Evolutionary conservation across 2,888 invertebrate species (phyloP).

Genomic region (Sesia bembeciformis): DNA sequence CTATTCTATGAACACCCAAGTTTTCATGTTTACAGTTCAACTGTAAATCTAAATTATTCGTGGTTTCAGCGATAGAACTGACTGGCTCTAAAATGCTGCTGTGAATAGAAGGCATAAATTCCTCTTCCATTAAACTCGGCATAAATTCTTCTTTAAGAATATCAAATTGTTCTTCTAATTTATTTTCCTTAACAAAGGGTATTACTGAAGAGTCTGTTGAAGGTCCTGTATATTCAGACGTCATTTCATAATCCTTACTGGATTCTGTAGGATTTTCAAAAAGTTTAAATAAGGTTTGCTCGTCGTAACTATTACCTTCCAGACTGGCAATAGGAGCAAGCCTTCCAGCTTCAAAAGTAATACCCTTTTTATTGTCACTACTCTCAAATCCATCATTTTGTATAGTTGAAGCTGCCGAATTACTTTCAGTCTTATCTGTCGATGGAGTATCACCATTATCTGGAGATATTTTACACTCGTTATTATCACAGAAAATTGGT

Average conservation of each 20-base stretch:
- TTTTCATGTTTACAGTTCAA: slow-evolving; percentile 65
- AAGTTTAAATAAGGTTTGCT: slow-evolving; percentile 19
- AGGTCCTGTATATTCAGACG: slow-evolving; percentile 1
- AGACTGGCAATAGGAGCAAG: slow-evolving; percentile 40
- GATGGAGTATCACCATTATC: slow-evolving; percentile 72
- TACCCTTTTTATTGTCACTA: slow-evolving; percentile 12
- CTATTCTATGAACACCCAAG: slow-evolving; percentile 68
- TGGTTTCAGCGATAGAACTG: slow-evolving; percentile 68
- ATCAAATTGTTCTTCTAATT: not conserved
- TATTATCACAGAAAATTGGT: slow-evolving; percentile 60
- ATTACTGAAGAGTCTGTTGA: slow-evolving; percentile 4
- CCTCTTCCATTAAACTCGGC: slow-evolving; percentile 67
- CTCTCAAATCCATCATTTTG: slow-evolving; percentile 62
- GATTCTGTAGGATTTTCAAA: slow-evolving; percentile 11
- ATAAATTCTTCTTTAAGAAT: slow-evolving; percentile 29
- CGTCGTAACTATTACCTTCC: slow-evolving; percentile 34
- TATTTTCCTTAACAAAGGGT: slow-evolving; percentile 7
- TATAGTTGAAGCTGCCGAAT: slow-evolving; percentile 66
- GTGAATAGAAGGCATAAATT: slow-evolving; percentile 76
- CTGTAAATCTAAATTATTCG: slow-evolving; percentile 71
- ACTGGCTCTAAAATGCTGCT: slow-evolving; percentile 76
- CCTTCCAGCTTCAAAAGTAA: slow-evolving; percentile 17
- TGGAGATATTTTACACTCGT: slow-evolving; percentile 57
- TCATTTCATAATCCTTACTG: not conserved
- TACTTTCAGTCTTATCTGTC: slow-evolving; percentile 72